These are phyloP conservation scores for Anomalospiza imberbis DNA, from an alignment of 2,797 vertebrate genomes.

Conservation along the genomic window DNA sequence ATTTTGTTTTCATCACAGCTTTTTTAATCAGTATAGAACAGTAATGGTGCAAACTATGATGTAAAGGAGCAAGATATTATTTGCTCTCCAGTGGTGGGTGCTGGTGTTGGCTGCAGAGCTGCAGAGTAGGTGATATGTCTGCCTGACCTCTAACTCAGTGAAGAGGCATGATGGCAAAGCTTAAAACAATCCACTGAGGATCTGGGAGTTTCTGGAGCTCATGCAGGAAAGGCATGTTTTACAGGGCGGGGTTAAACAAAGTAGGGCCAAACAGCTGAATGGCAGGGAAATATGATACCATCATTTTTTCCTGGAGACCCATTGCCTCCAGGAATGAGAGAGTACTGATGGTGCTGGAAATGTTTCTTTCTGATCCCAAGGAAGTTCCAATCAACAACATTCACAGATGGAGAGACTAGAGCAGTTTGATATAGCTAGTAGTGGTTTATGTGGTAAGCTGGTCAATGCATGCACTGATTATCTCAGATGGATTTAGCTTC, in stretches of 20 bases:
- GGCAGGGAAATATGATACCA: not conserved
- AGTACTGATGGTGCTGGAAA: not conserved
- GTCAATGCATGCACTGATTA: not conserved
- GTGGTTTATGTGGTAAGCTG: not conserved
- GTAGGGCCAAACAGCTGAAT: not conserved
- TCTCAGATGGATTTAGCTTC: not conserved
- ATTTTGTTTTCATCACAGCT: not conserved
- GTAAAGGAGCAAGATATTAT: not conserved
- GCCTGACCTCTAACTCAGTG: not conserved
- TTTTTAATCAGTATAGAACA: not conserved
- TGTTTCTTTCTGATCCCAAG: not conserved
- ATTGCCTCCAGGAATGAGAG: not conserved
- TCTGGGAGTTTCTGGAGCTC: not conserved
- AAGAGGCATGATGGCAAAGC: not conserved
- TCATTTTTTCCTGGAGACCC: not conserved
- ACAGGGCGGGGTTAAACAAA: not conserved
- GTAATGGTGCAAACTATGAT: not conserved
- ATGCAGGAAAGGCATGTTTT: not conserved
- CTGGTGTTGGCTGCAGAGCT: not conserved
- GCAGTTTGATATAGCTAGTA: not conserved
- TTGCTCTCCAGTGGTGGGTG: not conserved
- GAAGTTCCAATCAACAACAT: not conserved
- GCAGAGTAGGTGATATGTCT: not conserved
- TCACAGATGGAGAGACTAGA: not conserved
- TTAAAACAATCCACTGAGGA: not conserved